These are phyloP conservation scores for Rhabdornis inornatus DNA, from an alignment of 2,113 vertebrate species.

Conservation along the genomic window DNA sequence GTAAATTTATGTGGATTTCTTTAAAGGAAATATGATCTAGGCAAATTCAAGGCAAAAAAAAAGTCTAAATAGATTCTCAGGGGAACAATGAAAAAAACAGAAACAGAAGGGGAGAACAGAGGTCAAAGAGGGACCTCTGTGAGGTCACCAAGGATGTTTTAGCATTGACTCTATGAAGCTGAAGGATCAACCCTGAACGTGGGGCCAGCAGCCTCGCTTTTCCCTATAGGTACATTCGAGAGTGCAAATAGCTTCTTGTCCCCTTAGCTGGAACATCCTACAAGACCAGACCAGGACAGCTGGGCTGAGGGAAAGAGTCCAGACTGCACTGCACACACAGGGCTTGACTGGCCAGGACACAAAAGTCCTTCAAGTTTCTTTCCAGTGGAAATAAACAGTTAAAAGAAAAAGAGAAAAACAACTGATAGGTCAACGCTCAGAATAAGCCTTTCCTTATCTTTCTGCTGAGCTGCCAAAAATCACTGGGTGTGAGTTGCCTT, in stretches of 20 bases:
- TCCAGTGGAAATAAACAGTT: slow-evolving; percentile 45
- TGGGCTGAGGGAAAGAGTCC: rapidly evolving
- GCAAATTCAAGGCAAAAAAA: neutral
- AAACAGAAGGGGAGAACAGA: neutral
- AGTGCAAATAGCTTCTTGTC: neutral
- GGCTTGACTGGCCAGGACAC: neutral
- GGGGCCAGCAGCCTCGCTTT: neutral
- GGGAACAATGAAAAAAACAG: neutral
- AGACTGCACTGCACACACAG: rapidly evolving
- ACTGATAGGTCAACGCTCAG: slow-evolving; percentile 40
- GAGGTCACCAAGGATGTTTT: neutral
- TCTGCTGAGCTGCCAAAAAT: neutral
- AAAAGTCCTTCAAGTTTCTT: slow-evolving; percentile 26
- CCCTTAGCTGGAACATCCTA: neutral
- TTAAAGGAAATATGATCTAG: neutral
- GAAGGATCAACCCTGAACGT: rapidly evolving
- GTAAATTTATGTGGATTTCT: neutral
- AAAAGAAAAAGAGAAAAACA: slow-evolving; percentile 44
- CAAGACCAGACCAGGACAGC: neutral
- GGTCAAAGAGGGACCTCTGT: neutral
- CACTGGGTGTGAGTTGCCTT: neutral
- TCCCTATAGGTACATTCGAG: neutral
- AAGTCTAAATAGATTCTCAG: neutral
- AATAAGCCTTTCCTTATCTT: neutral
- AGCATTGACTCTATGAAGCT: neutral